Conservation (phyloP, 2,113 vertebrate species). For the Ascaphus truei region DNA sequence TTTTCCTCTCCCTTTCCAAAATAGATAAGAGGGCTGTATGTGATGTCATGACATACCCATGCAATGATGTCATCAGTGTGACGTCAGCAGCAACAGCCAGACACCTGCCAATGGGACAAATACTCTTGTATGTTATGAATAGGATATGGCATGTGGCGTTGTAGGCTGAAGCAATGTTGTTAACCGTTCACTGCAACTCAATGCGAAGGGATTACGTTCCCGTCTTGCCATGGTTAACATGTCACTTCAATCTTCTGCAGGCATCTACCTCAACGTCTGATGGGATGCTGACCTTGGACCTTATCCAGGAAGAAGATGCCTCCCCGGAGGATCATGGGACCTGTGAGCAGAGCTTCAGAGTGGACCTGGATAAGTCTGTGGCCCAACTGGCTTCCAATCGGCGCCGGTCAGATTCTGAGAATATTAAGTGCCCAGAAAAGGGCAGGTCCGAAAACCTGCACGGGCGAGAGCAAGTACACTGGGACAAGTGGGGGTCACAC, state of each 20-base stretch:
- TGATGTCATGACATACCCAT: too few relatives aligned
- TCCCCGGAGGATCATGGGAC: constrained; percentile 57
- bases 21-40: too few relatives aligned
- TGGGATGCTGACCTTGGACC: constrained; percentile 89
- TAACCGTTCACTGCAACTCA: too few relatives aligned
- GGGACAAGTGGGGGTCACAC: constrained; percentile 44
- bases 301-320: constrained; percentile 87
- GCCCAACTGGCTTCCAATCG: constrained; percentile 48
- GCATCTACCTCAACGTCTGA: constrained; percentile 87
- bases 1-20: too few relatives aligned
- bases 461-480: constrained; percentile 39
- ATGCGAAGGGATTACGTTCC: too few relatives aligned
- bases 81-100: too few relatives aligned
- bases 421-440: background rate
- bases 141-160: too few relatives aligned
- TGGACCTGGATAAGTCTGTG: constrained; percentile 63
- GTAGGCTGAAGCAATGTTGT: too few relatives aligned
- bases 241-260: constrained; percentile 48
- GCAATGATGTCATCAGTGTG: too few relatives aligned
- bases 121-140: too few relatives aligned
- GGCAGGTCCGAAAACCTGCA: constrained; percentile 65
- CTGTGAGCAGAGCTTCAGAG: constrained; percentile 72
- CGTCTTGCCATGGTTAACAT: too few relatives aligned
- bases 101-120: too few relatives aligned
- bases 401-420: constrained; percentile 61